phyloP scores from a whole-genome alignment of 23 tunicate species.

The Ascidia mentula region DNA sequence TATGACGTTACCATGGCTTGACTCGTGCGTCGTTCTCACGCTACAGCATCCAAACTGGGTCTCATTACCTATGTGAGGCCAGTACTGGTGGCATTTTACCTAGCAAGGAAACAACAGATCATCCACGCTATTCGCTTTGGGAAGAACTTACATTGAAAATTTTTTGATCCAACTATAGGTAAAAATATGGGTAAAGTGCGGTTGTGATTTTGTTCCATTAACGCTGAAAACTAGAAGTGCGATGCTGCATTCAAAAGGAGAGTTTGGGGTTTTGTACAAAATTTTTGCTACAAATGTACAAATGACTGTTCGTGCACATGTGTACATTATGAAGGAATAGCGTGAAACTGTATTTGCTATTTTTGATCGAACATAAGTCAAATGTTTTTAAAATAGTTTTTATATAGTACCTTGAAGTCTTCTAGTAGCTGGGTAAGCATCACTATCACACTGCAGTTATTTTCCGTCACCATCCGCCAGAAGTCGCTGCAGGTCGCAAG shows the following conservation, averaged over 20 bases:
- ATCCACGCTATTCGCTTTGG: neutral
- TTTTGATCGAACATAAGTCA: no score
- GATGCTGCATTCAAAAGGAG: no score
- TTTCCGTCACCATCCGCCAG: slow-evolving; percentile 38
- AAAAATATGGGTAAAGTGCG: no score
- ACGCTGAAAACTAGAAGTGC: no score
- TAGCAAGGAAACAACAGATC: neutral
- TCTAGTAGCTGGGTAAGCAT: slow-evolving; percentile 38
- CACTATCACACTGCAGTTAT: slow-evolving; percentile 30
- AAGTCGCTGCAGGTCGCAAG: slow-evolving; percentile 27
- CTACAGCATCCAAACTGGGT: slow-evolving; percentile 14
- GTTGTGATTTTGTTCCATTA: neutral
- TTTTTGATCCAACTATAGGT: no score
- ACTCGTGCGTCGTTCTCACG: neutral
- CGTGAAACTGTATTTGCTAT: no score
- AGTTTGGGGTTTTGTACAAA: no score
- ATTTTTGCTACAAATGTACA: no score
- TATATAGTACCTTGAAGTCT: slow-evolving; percentile 38
- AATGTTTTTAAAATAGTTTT: no score
- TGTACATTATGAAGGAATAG: no score
- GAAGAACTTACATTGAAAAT: neutral
- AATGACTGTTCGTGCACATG: no score
- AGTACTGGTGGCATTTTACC: slow-evolving; percentile 22
- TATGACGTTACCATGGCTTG: neutral
- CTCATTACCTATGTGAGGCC: slow-evolving; percentile 30